These are phyloP conservation scores for Dromius quadrimaculatus DNA, from an alignment of 2,888 invertebrate species.

Conservation along the genomic window DNA sequence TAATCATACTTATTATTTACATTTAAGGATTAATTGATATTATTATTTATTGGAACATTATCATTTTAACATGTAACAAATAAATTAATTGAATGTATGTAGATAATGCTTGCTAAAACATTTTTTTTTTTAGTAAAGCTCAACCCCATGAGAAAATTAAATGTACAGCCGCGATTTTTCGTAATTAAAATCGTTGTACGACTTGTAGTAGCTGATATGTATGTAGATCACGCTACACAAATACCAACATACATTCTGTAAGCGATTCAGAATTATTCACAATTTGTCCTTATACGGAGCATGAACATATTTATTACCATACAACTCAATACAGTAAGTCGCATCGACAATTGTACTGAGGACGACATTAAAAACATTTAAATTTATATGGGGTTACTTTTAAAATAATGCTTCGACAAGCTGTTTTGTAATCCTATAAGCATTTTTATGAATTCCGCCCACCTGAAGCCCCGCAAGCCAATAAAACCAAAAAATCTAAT, in stretches of 20 bases:
- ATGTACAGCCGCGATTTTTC: background rate
- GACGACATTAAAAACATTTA: no score
- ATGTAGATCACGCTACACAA: background rate
- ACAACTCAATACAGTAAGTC: conserved; percentile 26
- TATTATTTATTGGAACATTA: background rate
- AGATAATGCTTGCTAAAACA: background rate
- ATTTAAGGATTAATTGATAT: conserved; percentile 23
- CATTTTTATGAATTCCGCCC: background rate
- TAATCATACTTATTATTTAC: conserved; percentile 15
- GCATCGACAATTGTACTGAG: no score
- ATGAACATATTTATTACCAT: conserved; percentile 29
- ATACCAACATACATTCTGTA: conserved; percentile 6
- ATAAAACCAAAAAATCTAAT: conserved; percentile 2
- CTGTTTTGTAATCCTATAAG: background rate
- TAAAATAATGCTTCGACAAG: no score
- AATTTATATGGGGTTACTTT: no score
- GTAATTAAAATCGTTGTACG: background rate
- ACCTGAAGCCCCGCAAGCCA: background rate
- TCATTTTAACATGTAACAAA: background rate
- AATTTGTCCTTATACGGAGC: conserved; percentile 31
- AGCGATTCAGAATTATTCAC: conserved; percentile 27
- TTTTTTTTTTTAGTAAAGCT: background rate
- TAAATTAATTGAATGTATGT: no score
- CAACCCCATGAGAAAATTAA: no score
- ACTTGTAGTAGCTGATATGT: background rate